Conservation (phyloP, 2,888 invertebrate genomes). For the Stramonita haemastoma region DNA sequence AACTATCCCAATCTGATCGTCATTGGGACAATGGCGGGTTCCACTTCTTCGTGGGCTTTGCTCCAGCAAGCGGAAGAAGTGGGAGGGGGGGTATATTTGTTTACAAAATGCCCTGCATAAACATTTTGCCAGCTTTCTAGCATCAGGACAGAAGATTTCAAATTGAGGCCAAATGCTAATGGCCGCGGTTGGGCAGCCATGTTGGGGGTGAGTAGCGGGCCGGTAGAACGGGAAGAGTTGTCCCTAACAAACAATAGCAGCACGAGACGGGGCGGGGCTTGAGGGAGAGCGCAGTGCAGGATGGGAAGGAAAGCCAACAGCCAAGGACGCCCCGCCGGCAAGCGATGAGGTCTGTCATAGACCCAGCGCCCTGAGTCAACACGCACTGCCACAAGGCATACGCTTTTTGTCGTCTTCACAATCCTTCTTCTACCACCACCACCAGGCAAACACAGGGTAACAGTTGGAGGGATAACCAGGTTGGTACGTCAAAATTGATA, state of each 20-base stretch:
- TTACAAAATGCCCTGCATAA: not conserved
- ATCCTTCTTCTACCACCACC: not conserved
- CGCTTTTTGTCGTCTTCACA: not conserved
- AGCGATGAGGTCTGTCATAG: not conserved
- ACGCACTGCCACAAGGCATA: not conserved
- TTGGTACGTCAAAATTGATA: not conserved
- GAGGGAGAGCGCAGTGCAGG: not conserved
- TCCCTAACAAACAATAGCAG: not conserved
- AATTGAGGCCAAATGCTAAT: not conserved
- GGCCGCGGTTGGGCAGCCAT: not conserved
- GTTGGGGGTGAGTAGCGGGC: not conserved
- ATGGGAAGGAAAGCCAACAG: not conserved
- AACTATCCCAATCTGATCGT: not conserved
- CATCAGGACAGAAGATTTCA: constrained; percentile 9
- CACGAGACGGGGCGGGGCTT: constrained; percentile 24
- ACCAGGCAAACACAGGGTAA: not conserved
- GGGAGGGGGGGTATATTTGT: not conserved
- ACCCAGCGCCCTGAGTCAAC: not conserved
- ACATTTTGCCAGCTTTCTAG: not conserved
- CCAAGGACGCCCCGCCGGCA: constrained; percentile 21
- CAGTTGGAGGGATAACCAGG: not conserved
- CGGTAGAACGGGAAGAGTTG: not conserved
- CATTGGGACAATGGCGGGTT: not conserved
- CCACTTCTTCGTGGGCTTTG: not conserved
- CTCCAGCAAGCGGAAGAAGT: not conserved